Conservation (phyloP, 2,888 invertebrate species). For the Zelleria hepariella region DNA sequence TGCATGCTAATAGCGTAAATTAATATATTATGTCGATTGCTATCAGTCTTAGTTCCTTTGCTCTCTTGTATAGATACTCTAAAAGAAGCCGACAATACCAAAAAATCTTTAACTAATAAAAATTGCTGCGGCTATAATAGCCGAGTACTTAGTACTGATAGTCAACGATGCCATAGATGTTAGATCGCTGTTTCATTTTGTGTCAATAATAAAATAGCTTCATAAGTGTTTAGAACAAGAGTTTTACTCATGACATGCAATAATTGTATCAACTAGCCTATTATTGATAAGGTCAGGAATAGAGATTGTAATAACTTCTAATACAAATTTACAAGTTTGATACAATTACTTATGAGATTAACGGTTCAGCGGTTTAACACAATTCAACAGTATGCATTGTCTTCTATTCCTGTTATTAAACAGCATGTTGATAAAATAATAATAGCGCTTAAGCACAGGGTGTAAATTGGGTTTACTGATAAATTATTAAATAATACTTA, state of each 20-base stretch:
- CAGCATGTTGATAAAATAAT: conserved; percentile 15
- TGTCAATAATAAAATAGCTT: not conserved
- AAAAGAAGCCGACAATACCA: not conserved
- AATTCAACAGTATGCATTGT: not conserved
- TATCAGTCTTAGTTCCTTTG: not conserved
- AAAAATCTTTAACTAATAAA: not conserved
- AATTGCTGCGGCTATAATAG: not conserved
- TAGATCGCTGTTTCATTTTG: not conserved
- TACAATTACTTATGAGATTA: not conserved
- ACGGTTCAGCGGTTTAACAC: not conserved
- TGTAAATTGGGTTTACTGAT: conserved; percentile 31
- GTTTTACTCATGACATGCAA: not conserved
- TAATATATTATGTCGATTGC: not conserved
- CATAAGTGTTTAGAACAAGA: not conserved
- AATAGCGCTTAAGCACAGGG: conserved; percentile 46
- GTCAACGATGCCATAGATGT: not conserved
- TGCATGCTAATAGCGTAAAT: not conserved
- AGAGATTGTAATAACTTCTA: not conserved
- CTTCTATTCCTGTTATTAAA: not conserved
- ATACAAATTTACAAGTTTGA: not conserved
- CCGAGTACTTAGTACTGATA: not conserved
- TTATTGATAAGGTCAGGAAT: not conserved
- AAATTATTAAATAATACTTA: not conserved
- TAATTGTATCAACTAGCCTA: not conserved
- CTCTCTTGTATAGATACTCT: not conserved